phyloP scores from a whole-genome alignment of 2,888 invertebrate genomes.

The Morpho deidamia region DNA sequence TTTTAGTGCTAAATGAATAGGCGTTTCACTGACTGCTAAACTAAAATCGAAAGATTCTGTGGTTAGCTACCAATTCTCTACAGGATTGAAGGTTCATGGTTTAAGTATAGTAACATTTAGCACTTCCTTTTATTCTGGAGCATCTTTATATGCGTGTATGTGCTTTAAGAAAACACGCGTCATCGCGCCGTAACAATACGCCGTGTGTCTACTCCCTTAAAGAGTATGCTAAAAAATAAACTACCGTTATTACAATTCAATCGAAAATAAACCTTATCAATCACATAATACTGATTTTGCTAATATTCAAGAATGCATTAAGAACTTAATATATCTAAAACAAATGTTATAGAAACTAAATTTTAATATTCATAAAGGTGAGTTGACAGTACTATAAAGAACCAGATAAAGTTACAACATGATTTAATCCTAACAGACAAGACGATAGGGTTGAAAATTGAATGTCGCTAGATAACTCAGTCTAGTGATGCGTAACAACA shows the following conservation, averaged over 20 bases:
- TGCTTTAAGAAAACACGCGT: too few relatives aligned
- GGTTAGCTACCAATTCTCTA: too few relatives aligned
- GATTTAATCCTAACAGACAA: not conserved
- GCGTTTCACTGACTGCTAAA: too few relatives aligned
- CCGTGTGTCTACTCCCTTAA: too few relatives aligned
- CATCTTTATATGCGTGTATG: too few relatives aligned
- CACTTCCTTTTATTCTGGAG: too few relatives aligned
- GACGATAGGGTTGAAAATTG: slow-evolving; percentile 9
- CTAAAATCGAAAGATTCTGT: too few relatives aligned
- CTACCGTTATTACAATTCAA: slow-evolving; percentile 1
- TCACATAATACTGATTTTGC: not conserved
- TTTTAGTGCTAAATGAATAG: too few relatives aligned
- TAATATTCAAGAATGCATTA: too few relatives aligned
- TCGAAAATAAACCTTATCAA: slow-evolving; percentile 8
- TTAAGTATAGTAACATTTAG: too few relatives aligned
- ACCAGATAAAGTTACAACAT: not conserved
- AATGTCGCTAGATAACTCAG: not conserved
- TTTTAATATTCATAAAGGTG: slow-evolving; percentile 7
- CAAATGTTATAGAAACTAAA: not conserved
- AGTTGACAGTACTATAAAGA: slow-evolving; percentile 4
- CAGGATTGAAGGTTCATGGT: too few relatives aligned
- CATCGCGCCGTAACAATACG: too few relatives aligned
- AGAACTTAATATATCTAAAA: not conserved
- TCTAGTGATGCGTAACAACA: slow-evolving; percentile 24
- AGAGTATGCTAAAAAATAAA: not conserved